phyloP scores from a whole-genome alignment of 1,140 invertebrate species.

The Danaus melanippus region DNA sequence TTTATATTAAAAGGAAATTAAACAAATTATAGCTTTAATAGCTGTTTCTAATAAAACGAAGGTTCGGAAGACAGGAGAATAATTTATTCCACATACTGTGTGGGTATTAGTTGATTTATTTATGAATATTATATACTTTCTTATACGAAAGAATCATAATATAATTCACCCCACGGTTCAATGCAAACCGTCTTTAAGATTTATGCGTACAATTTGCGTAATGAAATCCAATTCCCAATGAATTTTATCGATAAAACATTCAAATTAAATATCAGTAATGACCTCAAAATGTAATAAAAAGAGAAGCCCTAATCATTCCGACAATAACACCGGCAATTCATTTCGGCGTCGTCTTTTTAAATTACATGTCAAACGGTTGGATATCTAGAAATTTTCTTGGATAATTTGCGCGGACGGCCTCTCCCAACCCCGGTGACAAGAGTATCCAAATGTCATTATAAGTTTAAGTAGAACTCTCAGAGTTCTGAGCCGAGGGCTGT shows the following conservation, averaged over 20 bases:
- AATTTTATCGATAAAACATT: constrained; percentile 51
- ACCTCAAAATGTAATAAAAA: constrained; percentile 35
- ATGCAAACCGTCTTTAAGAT: constrained; percentile 34
- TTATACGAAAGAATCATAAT: no score
- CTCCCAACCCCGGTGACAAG: constrained; percentile 43
- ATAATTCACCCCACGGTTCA: constrained; percentile 5
- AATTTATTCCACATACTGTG: no score
- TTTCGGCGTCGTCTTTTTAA: constrained; percentile 39
- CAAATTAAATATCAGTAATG: constrained; percentile 56
- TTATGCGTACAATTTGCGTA: constrained; percentile 38
- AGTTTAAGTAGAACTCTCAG: constrained; percentile 50
- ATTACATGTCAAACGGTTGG: constrained; percentile 60
- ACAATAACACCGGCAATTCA: constrained; percentile 55
- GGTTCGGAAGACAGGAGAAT: no score
- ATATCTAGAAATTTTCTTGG: constrained; percentile 59
- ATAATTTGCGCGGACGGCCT: constrained; percentile 39
- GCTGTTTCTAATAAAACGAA: no score
- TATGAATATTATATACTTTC: no score
- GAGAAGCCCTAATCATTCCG: constrained; percentile 46
- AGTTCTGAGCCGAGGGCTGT: constrained; percentile 43
- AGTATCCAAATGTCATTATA: constrained; percentile 70
- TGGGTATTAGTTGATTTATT: no score
- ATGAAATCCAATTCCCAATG: constrained; percentile 23
- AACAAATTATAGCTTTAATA: no score
- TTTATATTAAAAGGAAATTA: no score